Conservation (phyloP, 2,888 invertebrate genomes). For the Bellardia bayeri region DNA sequence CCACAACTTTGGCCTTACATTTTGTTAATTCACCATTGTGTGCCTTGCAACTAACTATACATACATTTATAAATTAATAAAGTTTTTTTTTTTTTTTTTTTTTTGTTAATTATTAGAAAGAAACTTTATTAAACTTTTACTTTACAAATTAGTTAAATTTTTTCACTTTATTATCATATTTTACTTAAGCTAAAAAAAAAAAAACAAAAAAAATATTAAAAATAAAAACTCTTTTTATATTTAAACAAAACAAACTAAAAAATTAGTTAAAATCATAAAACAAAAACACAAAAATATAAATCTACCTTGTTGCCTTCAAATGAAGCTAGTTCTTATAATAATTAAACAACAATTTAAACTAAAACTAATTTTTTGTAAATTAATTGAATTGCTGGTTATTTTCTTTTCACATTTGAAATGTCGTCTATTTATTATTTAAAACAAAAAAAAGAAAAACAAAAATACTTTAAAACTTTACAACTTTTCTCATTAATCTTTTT, state of each 20-base stretch:
- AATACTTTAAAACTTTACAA: conserved; percentile 36
- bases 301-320: conserved; percentile 83
- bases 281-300: conserved; percentile 64
- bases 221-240: conserved; percentile 60
- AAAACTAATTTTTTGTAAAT: conserved; percentile 59
- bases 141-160: conserved; percentile 71
- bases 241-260: conserved; percentile 31
- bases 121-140: conserved; percentile 60
- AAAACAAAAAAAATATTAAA: background rate
- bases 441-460: conserved; percentile 28
- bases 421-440: conserved; percentile 62
- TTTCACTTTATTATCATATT: conserved; percentile 69
- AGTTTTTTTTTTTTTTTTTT: conserved; percentile 18
- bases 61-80: conserved; percentile 31
- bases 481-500: conserved; percentile 54
- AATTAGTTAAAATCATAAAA: conserved; percentile 74
- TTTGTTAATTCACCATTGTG: conserved; percentile 63
- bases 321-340: conserved; percentile 80
- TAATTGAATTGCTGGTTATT: conserved; percentile 73
- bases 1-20: conserved; percentile 61
- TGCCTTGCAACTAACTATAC: conserved; percentile 68
- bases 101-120: background rate
- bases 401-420: conserved; percentile 63
- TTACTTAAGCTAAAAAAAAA: conserved; percentile 64
- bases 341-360: conserved; percentile 59